phyloP scores from a whole-genome alignment of 2,797 vertebrate genomes.

The Rhinogobio ventralis region DNA sequence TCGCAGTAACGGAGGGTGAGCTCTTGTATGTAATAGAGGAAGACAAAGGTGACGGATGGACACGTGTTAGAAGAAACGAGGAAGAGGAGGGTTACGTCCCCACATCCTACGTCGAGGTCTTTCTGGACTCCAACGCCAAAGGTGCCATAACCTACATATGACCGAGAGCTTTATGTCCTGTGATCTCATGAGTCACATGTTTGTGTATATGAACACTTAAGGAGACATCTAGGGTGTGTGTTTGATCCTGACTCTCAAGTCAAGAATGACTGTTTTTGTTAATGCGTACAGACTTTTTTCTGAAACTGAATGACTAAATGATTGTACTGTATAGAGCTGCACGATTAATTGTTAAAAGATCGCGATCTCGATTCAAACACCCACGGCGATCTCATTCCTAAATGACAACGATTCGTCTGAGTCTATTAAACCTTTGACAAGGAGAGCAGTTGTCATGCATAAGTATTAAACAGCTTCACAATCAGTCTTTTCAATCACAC shows the following conservation, averaged over 20 bases:
- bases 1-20: conserved; percentile 94
- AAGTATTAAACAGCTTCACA: too few relatives aligned
- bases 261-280: conserved; percentile 22
- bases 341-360: not conserved
- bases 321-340: conserved; percentile 6
- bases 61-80: conserved; percentile 93
- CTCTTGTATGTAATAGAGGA: conserved; percentile 96
- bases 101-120: conserved; percentile 96
- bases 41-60: conserved; percentile 99
- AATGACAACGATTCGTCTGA: too few relatives aligned
- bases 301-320: conserved; percentile 27
- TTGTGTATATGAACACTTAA: not conserved
- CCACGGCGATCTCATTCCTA: too few relatives aligned
- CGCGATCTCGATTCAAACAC: too few relatives aligned
- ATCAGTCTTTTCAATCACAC: too few relatives aligned
- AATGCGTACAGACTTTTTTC: conserved; percentile 5
- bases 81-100: conserved; percentile 99
- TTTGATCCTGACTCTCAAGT: not conserved
- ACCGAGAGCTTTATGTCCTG: conserved; percentile 55
- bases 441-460: too few relatives aligned
- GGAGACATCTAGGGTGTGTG: not conserved
- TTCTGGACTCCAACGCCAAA: conserved; percentile 99
- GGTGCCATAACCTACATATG: conserved; percentile 99
- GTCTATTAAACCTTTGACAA: too few relatives aligned
- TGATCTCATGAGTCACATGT: not conserved